Evolutionary conservation across 2,113 vertebrate species (phyloP), one percentile per base, ranked within the genome.

Genomic region (Planiliza haematocheilus): DNA sequence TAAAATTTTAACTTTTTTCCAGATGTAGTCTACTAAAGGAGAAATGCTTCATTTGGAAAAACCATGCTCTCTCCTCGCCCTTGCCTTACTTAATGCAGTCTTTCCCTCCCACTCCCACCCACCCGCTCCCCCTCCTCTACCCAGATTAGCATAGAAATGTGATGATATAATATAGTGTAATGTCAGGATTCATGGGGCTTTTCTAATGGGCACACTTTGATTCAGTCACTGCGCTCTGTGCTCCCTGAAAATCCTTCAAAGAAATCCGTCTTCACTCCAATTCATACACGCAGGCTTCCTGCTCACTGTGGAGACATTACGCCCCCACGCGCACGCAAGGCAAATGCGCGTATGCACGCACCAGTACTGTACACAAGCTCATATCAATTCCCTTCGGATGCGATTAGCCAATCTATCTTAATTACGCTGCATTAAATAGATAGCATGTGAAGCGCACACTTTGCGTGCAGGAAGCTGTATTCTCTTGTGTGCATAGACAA

Each of bases 381-480:
- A 21, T 73, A 68, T 79, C 45, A 66, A 38, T 70, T 76, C 79
- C 70, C 65, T 18, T 24, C 0, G 30, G 75, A 80, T 30, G 36
- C 63, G 68, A 87, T 83, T 67, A 77, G 66, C 68, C 64, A 74
- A 68, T 84, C 74, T 66, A 11, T 81, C 76, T 75, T 80, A 59
- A 87, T 83, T 85, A 72, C 0, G 21, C 83, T 67, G 83, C 70
- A 86, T 89, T 88, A 85, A 62, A 74, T 49, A 68, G 88, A 84
- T 82, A 82, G 79, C 42, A 58, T 30, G 64, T 53, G 30, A 74
- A 24, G 36, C 20, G 7, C 36, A n/a, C 72, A 48, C 30, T 68
- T 50, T 9, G 10, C 43, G 56, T 38, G 11, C 51, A 56, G 48
- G 58, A 62, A 76, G 41, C 17, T 5, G 11, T 71, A 52, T 56